Evolutionary conservation across 2,888 invertebrate genomes (phyloP).

Genomic region (Tenthredo livida): DNA sequence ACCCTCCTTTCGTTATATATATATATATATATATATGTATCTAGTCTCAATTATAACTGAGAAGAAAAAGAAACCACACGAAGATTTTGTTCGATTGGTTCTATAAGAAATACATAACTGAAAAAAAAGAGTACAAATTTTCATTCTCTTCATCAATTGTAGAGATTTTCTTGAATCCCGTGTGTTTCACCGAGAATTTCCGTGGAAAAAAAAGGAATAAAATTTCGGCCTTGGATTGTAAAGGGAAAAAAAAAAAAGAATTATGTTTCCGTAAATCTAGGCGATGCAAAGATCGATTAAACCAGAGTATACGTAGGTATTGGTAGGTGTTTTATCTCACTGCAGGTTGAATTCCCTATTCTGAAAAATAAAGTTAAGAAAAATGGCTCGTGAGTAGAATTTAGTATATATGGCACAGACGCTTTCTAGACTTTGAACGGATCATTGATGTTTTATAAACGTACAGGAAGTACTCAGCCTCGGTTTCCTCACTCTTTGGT

Average conservation of each 20-base stretch:
- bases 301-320: not conserved
- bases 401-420: not conserved
- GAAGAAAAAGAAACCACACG: not conserved
- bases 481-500: not conserved
- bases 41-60: not conserved
- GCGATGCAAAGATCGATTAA: not conserved
- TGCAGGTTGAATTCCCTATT: not conserved
- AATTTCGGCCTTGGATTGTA: not conserved
- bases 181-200: not conserved
- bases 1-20: not conserved
- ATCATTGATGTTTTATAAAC: conserved; percentile 10
- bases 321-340: conserved; percentile 16
- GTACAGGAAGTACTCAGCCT: conserved; percentile 33
- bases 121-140: not conserved
- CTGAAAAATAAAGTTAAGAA: not conserved
- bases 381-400: not conserved
- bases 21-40: too few species aligned
- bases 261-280: not conserved
- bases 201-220: not conserved
- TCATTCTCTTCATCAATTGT: too few species aligned
- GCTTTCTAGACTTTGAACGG: not conserved
- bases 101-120: not conserved
- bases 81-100: too few species aligned
- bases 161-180: too few species aligned
- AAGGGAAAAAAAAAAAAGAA: not conserved